Evolutionary conservation across 1,140 invertebrate genomes (phyloP).

Genomic region (Procambarus virginalis): DNA sequence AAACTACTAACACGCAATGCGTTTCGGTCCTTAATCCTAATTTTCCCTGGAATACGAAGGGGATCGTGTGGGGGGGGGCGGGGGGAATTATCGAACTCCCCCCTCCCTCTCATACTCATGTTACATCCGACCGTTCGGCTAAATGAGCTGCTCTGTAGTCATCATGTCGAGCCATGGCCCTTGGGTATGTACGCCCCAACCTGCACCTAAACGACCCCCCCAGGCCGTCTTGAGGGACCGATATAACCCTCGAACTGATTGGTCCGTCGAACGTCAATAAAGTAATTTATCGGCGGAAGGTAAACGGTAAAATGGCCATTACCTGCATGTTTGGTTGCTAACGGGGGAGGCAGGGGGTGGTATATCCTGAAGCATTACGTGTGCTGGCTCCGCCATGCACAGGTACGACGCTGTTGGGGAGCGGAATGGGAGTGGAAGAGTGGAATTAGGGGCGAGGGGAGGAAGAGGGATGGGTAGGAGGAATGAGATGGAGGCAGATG

Average conservation of each 20-base stretch:
- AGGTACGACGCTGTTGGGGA: too few relatives aligned
- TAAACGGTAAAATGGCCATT: background rate
- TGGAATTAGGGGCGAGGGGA: too few relatives aligned
- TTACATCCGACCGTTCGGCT: background rate
- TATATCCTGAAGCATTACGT: background rate
- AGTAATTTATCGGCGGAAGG: background rate
- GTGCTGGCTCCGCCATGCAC: background rate
- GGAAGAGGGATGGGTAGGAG: too few relatives aligned
- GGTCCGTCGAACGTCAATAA: background rate
- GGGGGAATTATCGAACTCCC: background rate
- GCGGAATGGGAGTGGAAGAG: too few relatives aligned
- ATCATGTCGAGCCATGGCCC: background rate
- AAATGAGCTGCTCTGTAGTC: constrained; percentile 11
- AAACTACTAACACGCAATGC: too few relatives aligned
- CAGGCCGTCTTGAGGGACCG: background rate
- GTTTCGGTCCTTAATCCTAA: too few relatives aligned
- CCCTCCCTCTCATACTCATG: background rate
- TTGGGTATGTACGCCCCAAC: background rate
- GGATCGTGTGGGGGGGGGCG: too few relatives aligned
- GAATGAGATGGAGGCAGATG: too few relatives aligned
- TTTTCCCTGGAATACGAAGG: too few relatives aligned
- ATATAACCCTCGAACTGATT: background rate
- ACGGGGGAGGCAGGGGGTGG: background rate
- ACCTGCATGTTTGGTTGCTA: background rate
- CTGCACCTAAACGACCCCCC: background rate